phyloP scores from a whole-genome alignment of 2,888 invertebrate species.

The Oscheius onirici region DNA sequence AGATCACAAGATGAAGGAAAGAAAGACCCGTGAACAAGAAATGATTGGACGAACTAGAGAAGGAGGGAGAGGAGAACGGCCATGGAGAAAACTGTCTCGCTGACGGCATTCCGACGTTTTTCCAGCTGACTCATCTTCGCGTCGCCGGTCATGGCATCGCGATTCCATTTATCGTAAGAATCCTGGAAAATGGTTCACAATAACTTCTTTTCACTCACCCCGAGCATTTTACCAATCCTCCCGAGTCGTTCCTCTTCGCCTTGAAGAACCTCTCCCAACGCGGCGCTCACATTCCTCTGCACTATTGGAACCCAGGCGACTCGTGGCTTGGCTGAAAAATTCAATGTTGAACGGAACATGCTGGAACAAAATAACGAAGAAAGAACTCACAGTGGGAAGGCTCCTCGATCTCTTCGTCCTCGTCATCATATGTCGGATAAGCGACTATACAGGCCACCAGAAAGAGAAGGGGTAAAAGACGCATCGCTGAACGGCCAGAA shows the following conservation, averaged over 20 bases:
- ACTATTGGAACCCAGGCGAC: slow-evolving; percentile 20
- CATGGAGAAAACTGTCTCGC: not conserved
- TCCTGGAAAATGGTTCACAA: not conserved
- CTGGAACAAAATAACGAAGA: not conserved
- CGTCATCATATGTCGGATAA: slow-evolving; percentile 6
- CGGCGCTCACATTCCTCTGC: slow-evolving; percentile 3
- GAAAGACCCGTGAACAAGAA: not conserved
- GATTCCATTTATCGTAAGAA: slow-evolving; percentile 6
- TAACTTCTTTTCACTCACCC: too few species aligned
- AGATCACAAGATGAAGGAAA: slow-evolving; percentile 16
- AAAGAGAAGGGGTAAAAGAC: not conserved
- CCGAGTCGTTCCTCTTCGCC: not conserved
- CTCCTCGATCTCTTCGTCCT: slow-evolving; percentile 16
- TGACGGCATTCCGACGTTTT: not conserved
- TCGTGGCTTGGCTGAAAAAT: slow-evolving; percentile 13
- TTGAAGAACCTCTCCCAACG: not conserved
- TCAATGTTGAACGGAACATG: not conserved
- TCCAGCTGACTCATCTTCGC: slow-evolving; percentile 1
- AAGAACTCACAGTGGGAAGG: not conserved
- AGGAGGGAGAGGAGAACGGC: not conserved
- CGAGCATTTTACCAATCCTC: slow-evolving; percentile 19
- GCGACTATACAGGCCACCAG: not conserved
- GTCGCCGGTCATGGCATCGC: not conserved
- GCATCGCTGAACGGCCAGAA: not conserved
- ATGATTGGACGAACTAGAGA: not conserved